Base-by-base conservation (phyloP, 64 coral and sea anemone species). In the Dendronephthya gigantea region DNA sequence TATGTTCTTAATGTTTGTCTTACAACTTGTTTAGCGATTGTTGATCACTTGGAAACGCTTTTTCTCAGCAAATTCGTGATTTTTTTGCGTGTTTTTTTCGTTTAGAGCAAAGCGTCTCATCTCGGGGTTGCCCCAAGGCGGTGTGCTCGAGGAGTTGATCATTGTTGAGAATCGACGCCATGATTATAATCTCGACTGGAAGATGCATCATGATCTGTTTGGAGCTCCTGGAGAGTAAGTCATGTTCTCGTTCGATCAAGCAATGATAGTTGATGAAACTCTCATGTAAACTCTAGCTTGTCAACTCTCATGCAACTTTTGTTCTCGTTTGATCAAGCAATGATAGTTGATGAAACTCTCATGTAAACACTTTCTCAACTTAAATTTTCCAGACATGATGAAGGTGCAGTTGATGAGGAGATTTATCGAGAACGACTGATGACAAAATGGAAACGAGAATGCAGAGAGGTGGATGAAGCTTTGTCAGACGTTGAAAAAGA, bases 361-460 rank as follows among this genome's bases (percentile, higher is more conserved):
- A n/a, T n/a, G n/a, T n/a, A n/a, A n/a, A n/a, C n/a, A n/a, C n/a
- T n/a, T n/a, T n/a, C n/a, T n/a, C n/a, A n/a, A n/a, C n/a, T n/a
- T n/a, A n/a, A n/a, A n/a, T n/a, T n/a, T n/a, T n/a, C n/a, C 72
- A 79, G 72, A 39, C 32, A 79, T 36, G 72, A 79, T 39, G 30
- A 34, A 10, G 29, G 36, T 34, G 72, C 36, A 10, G 36, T 34
- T 36, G 32, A 79, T 19, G 32, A 36, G 3, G 32, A 79, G 36
- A 79, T 79, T 0, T 79, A 79, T 19, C 72, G 72, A 36, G 72
- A 39, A 29, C 7, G 36, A 10, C 36, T 79, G 27, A 79, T 79
- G 72, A 79, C 72, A 16, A 79, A 34, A 15, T 79, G 72, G 72
- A 39, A 29, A 79, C 72, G 72, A 79, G 72, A 79, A 39, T 79